Conservation (phyloP, 2,113 vertebrate genomes). For the Suncus etruscus region DNA sequence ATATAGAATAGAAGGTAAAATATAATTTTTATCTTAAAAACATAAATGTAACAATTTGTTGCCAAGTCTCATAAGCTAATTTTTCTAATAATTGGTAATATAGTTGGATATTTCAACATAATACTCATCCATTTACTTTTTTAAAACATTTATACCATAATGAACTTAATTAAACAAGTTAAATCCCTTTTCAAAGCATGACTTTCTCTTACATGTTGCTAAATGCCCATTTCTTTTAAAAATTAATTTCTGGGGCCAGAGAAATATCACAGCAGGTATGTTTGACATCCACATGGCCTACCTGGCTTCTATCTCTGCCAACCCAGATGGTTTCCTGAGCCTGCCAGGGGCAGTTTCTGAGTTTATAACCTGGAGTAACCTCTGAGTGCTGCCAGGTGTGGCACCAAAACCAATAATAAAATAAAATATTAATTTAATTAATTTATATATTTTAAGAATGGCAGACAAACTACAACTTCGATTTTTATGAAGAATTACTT, state of each 20-base stretch:
- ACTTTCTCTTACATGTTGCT: slow-evolving; percentile 73
- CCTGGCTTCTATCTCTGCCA: too few relatives aligned
- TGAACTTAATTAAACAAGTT: slow-evolving; percentile 79
- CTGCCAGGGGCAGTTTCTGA: too few relatives aligned
- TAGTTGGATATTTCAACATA: slow-evolving; percentile 80
- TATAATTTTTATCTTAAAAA: neutral
- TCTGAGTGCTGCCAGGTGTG: too few relatives aligned
- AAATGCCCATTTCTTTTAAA: slow-evolving; percentile 77
- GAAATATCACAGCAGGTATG: too few relatives aligned
- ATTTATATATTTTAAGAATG: slow-evolving; percentile 57
- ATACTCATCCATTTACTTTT: slow-evolving; percentile 74
- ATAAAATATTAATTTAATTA: slow-evolving; percentile 85
- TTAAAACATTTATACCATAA: slow-evolving; percentile 66
- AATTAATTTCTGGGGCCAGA: slow-evolving; percentile 78
- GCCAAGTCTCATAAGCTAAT: neutral
- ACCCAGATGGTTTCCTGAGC: too few relatives aligned
- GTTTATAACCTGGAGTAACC: too few relatives aligned
- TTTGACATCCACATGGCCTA: too few relatives aligned
- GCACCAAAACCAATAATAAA: too few relatives aligned
- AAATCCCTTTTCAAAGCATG: slow-evolving; percentile 71
- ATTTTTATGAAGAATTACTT: slow-evolving; percentile 52
- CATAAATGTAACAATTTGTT: neutral
- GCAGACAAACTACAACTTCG: slow-evolving; percentile 44
- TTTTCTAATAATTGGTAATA: slow-evolving; percentile 29
- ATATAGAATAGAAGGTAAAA: neutral